phyloP scores from a whole-genome alignment of 2,888 invertebrate genomes.

The Lasius platythorax region DNA sequence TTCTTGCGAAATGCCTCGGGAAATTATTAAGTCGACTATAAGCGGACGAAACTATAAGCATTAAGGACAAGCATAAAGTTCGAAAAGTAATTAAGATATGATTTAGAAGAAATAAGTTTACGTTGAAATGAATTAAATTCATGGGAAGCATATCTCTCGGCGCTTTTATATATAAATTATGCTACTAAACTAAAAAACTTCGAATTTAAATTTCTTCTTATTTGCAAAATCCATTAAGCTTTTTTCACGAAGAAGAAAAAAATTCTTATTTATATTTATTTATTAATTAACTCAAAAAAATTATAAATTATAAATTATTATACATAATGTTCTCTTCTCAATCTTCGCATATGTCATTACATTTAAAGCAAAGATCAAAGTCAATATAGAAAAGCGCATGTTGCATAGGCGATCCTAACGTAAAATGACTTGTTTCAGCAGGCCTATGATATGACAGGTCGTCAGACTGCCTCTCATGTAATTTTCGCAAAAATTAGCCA shows the following conservation, averaged over 20 bases:
- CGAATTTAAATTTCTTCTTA: not conserved
- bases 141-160: not conserved
- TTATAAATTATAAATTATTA: not conserved
- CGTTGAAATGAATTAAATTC: not conserved
- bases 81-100: not conserved
- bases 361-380: not conserved
- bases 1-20: constrained; percentile 17
- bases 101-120: constrained; percentile 20
- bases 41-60: not conserved
- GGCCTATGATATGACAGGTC: not conserved
- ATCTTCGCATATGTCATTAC: not conserved
- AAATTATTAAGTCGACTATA: constrained; percentile 46
- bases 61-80: not conserved
- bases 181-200: not conserved
- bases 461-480: constrained; percentile 60
- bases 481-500: constrained; percentile 79
- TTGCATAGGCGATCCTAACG: constrained; percentile 6
- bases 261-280: constrained; percentile 2
- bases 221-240: not conserved
- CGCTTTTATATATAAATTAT: not conserved
- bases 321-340: not conserved
- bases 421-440: constrained; percentile 20
- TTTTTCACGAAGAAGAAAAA: not conserved
- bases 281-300: not conserved
- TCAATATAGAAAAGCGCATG: not conserved